Base-by-base conservation (phyloP, 2,888 invertebrate genomes). In the Linnaemya tessellans region DNA sequence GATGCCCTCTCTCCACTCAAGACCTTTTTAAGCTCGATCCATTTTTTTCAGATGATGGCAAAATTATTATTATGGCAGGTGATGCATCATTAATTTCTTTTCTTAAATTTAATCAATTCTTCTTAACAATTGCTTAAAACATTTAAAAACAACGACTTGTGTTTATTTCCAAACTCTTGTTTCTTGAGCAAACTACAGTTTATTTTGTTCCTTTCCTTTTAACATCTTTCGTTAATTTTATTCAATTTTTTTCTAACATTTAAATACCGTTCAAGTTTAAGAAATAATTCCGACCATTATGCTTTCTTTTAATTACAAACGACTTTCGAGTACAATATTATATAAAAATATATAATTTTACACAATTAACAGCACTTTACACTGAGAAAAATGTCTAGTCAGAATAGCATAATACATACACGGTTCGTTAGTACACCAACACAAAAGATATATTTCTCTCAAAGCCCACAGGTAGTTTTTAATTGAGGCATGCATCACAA, bases 1-100 rank as follows among this genome's bases (percentile, higher is more conserved):
- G 83, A 80, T 85, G 84, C 73, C 77, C 73, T 82, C 64, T 25
- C 64, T 43, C 38, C 79, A 86, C 84, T 87, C 82, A 88, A 89
- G 91, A 92, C 90, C 91, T 90, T 88, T 91, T 90, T 91, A 90
- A 92, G 93, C 92, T 92, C 91, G 91, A 91, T 90, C 91, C 90
- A 91, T 90, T 92, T 90, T 92, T 91, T 92, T 90, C 92, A 93
- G 93, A 93, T 90, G 93, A 93, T 91, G 93, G 93, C 89, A 93
- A 93, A 90, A 92, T 93, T 90, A 92, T 93, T 89, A 93, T 93
- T 89, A 92, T 93, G 93, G 93, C 93, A 93, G 93, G 93, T 93
- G 93, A 93, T 90, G 90, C 91, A 90, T 87, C 89, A 64, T 83
- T 82, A 46, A 54, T 20, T 77, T 73, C 41, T 62, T 80, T 75